These are phyloP conservation scores for Lissonota sp. DNA, from an alignment of 2,888 invertebrate genomes.

Conservation along the genomic window DNA sequence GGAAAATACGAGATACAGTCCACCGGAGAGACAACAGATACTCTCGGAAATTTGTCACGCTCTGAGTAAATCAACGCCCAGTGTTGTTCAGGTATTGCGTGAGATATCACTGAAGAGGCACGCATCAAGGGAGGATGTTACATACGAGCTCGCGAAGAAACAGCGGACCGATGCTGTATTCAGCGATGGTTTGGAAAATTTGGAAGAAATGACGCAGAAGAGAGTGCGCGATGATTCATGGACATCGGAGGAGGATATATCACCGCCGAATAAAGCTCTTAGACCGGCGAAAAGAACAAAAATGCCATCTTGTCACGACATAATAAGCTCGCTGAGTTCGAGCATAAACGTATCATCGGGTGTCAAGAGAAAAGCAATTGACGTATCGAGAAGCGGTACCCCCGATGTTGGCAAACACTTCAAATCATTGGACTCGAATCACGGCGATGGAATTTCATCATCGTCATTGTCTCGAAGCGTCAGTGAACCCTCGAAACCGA, in stretches of 20 bases:
- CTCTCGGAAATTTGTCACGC: conserved; percentile 62
- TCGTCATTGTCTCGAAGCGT: conserved; percentile 31
- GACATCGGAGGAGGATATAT: conserved; percentile 77
- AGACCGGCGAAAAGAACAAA: conserved; percentile 80
- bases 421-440: conserved; percentile 73
- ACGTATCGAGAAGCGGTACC: conserved; percentile 76
- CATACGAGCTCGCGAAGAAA: conserved; percentile 78
- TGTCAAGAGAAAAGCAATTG: conserved; percentile 79
- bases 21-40: conserved; percentile 73
- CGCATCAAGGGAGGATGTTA: conserved; percentile 79
- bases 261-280: conserved; percentile 72
- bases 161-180: conserved; percentile 76
- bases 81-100: conserved; percentile 74
- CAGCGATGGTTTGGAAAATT: conserved; percentile 73
- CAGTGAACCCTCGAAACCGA: conserved; percentile 38
- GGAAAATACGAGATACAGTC: conserved; percentile 71
- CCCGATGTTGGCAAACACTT: conserved; percentile 81
- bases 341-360: conserved; percentile 78
- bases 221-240: conserved; percentile 79
- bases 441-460: conserved; percentile 41
- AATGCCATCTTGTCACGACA: conserved; percentile 80
- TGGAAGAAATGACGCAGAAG: conserved; percentile 81
- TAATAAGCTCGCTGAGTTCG: conserved; percentile 80
- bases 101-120: conserved; percentile 81
- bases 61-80: conserved; percentile 67